A percentile compares a stretch with the other conserved stretches of the same genome.
Evolutionary conservation across 1,140 invertebrate genomes (phyloP).

Genomic region (Drepana arcuata): DNA sequence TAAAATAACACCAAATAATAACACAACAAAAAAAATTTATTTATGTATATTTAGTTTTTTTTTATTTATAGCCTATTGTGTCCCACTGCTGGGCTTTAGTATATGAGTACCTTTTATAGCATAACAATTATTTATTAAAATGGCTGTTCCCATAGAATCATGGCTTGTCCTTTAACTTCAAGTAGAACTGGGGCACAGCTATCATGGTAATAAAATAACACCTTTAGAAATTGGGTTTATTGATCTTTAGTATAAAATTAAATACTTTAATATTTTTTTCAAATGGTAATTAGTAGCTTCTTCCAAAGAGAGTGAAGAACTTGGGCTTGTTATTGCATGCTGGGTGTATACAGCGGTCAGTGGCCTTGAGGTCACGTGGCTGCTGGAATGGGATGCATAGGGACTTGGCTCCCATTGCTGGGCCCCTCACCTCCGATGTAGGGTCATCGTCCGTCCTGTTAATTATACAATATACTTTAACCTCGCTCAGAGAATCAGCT

Average conservation of each 20-base stretch:
- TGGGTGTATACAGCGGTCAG: constrained; percentile 91
- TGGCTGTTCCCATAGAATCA: neutral
- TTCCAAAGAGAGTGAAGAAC: constrained; percentile 94
- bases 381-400: constrained; percentile 98
- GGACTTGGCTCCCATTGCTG: constrained; percentile 98
- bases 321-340: constrained; percentile 85
- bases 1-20: no score
- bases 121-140: constrained; percentile 10
- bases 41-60: no score
- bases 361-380: constrained; percentile 72
- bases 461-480: no score
- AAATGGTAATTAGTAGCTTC: constrained; percentile 87
- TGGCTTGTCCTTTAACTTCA: no score
- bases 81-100: no score
- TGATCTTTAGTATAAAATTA: constrained; percentile 6
- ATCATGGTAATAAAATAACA: constrained; percentile 5
- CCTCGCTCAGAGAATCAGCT: no score
- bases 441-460: constrained; percentile 55
- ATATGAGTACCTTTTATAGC: constrained; percentile 13
- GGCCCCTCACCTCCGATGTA: constrained; percentile 61
- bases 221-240: constrained; percentile 3
- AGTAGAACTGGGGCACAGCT: no score
- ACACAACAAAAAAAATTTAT: no score
- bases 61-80: no score
- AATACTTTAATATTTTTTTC: constrained; percentile 6